These are phyloP conservation scores for Leptothorax acervorum DNA, from an alignment of 2,888 invertebrate species.

Conservation along the genomic window DNA sequence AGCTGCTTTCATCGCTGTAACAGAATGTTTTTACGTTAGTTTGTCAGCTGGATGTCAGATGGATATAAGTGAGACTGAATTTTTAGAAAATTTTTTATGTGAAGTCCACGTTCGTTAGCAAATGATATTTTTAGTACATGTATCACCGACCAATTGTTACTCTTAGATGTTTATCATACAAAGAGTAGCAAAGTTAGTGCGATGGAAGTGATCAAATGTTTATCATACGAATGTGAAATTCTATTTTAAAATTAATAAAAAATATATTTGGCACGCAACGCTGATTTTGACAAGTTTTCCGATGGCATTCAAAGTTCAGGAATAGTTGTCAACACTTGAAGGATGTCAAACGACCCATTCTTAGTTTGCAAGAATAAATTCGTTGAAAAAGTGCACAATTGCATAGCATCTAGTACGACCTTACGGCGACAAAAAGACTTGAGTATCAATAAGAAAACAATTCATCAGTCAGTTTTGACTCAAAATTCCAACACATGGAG, in stretches of 20 bases:
- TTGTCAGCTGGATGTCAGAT: neutral
- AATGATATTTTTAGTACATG: neutral
- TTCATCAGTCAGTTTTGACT: too few species aligned
- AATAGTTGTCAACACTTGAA: too few species aligned
- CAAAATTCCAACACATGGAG: too few species aligned
- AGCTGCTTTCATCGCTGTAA: slow-evolving; percentile 86
- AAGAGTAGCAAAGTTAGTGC: neutral
- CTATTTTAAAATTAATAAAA: neutral
- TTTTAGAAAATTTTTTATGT: neutral
- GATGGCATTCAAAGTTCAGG: too few species aligned
- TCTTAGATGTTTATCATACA: neutral
- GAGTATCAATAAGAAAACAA: too few species aligned
- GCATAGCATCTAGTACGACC: too few species aligned
- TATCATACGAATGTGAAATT: neutral
- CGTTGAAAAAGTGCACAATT: too few species aligned
- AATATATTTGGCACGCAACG: neutral
- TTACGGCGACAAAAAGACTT: too few species aligned
- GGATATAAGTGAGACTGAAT: neutral
- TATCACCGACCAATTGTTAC: neutral
- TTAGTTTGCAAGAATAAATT: too few species aligned
- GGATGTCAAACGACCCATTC: too few species aligned
- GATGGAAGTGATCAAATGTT: neutral
- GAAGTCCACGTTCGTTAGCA: neutral
- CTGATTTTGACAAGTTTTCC: too few species aligned
- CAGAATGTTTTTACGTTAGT: slow-evolving; percentile 39